Percentiles rank a stretch among this genome's conserved stretches.
Conservation (phyloP, 2,888 invertebrate genomes). For the Amblyteles armatorius region DNA sequence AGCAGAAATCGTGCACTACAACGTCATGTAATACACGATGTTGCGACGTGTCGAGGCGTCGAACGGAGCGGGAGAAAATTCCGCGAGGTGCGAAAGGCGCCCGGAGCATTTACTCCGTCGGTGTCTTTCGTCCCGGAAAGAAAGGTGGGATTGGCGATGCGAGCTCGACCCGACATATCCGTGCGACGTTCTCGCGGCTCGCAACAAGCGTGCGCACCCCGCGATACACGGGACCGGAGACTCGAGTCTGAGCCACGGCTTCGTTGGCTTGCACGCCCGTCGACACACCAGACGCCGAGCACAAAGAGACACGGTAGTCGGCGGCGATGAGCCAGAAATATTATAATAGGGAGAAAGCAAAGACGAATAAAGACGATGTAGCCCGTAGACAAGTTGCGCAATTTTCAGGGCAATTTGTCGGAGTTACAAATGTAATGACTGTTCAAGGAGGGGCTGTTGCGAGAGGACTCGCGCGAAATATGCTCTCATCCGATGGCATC, state of each 20-base stretch:
- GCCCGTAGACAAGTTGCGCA: neutral
- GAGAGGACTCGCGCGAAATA: neutral
- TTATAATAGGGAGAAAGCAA: neutral
- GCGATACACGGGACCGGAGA: neutral
- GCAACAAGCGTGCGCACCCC: neutral
- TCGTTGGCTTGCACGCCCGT: conserved; percentile 46
- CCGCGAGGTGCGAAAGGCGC: conserved; percentile 7
- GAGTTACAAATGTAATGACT: conserved; percentile 25
- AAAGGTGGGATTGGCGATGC: neutral
- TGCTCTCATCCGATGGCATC: conserved; percentile 17
- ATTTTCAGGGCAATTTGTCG: neutral
- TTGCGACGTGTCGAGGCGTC: conserved; percentile 6
- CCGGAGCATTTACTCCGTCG: conserved; percentile 33
- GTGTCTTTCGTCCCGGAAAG: conserved; percentile 23
- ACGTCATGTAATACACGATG: neutral
- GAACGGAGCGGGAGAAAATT: conserved; percentile 18
- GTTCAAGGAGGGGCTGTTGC: conserved; percentile 25
- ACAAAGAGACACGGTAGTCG: neutral
- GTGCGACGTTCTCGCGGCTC: conserved; percentile 4
- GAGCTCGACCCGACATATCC: neutral
- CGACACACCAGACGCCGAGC: conserved; percentile 22
- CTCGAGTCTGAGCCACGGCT: conserved; percentile 8
- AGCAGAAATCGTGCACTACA: no score
- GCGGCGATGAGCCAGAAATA: conserved; percentile 16
- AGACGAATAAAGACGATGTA: neutral